A percentile compares a stretch with the other conserved stretches of the same genome.
Conservation (phyloP, 2,113 vertebrate genomes). For the Labeo rohita region DNA sequence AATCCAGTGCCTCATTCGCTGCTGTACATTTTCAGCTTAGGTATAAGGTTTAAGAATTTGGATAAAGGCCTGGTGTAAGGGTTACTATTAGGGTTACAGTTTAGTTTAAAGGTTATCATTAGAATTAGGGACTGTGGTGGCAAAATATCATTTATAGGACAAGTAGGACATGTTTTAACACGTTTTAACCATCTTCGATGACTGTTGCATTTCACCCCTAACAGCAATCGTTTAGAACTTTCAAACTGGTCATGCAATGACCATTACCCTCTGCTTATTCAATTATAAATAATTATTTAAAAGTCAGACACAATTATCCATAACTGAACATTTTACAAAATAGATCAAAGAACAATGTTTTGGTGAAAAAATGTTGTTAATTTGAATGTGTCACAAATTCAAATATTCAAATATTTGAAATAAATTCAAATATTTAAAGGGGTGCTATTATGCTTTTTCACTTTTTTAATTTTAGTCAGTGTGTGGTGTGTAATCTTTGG, state of each 20-base stretch:
- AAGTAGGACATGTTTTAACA: background rate
- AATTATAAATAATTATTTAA: background rate
- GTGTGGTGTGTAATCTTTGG: too few species aligned
- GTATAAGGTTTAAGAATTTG: background rate
- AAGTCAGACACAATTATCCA: background rate
- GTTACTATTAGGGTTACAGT: background rate
- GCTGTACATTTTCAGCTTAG: slow-evolving; percentile 64
- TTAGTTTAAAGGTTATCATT: background rate
- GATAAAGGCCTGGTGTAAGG: background rate
- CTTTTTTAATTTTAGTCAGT: too few species aligned
- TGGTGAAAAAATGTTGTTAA: background rate
- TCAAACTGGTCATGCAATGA: too few species aligned
- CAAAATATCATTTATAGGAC: background rate
- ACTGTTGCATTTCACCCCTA: too few species aligned
- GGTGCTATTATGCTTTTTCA: too few species aligned
- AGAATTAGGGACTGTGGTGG: background rate
- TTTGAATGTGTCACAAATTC: too few species aligned
- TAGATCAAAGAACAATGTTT: background rate
- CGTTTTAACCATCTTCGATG: too few species aligned
- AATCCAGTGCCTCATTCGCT: slow-evolving; percentile 76
- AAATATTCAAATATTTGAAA: too few species aligned
- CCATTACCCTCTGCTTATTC: background rate
- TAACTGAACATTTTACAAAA: background rate
- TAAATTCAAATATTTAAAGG: too few species aligned
- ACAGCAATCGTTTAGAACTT: too few species aligned